phyloP scores from a whole-genome alignment of 2,888 invertebrate genomes.

The Oxycera nigricornis region DNA sequence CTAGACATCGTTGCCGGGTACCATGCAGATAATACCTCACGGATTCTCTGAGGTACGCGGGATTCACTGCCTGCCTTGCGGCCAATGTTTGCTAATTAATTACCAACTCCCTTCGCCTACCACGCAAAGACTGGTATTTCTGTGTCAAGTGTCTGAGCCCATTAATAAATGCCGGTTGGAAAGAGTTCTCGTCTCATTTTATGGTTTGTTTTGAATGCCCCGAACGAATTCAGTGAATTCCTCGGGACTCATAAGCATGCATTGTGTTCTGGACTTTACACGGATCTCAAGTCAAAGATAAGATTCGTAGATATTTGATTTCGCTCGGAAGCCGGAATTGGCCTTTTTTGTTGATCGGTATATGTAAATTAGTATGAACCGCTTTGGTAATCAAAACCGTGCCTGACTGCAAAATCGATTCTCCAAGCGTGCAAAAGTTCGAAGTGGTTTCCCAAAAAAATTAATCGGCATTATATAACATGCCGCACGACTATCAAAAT shows the following conservation, averaged over 20 bases:
- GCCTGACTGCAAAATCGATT: background rate
- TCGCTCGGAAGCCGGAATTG: background rate
- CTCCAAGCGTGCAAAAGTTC: no score
- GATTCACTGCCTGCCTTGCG: background rate
- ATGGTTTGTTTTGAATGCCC: background rate
- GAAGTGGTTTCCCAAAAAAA: no score
- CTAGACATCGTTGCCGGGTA: no score
- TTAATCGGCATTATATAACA: no score
- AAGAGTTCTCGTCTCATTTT: background rate
- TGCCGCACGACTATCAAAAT: no score
- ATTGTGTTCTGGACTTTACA: background rate
- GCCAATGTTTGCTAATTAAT: background rate
- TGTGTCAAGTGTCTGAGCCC: conserved; percentile 3
- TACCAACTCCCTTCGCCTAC: background rate
- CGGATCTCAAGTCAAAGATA: background rate
- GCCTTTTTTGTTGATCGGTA: background rate
- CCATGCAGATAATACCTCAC: no score
- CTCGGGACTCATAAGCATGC: background rate
- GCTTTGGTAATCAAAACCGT: background rate
- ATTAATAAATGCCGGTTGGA: background rate
- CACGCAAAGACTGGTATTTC: background rate
- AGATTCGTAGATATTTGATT: background rate
- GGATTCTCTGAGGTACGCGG: background rate
- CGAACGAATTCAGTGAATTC: background rate
- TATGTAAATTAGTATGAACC: background rate